Conservation (phyloP, 1,140 invertebrate species). For the Euwallacea fornicatus region DNA sequence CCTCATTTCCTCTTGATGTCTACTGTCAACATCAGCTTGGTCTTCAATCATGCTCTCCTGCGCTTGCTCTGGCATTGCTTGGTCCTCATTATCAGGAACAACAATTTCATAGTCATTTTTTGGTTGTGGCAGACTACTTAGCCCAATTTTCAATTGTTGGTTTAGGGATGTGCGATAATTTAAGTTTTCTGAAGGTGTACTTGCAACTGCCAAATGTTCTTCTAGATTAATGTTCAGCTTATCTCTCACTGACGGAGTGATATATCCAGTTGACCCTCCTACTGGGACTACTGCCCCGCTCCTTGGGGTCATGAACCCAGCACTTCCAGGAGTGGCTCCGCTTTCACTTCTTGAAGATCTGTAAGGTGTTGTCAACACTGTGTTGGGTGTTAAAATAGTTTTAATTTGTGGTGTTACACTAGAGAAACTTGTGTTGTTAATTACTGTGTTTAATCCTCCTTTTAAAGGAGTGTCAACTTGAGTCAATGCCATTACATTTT, state of each 20-base stretch:
- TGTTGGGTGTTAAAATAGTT: constrained; percentile 87
- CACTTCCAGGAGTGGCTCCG: constrained; percentile 55
- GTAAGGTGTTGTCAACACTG: constrained; percentile 91
- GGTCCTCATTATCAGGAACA: constrained; percentile 82
- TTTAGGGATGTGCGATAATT: constrained; percentile 67
- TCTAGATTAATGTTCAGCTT: constrained; percentile 95
- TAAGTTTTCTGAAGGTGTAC: constrained; percentile 65
- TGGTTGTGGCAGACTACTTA: constrained; percentile 83
- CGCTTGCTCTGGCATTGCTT: constrained; percentile 56
- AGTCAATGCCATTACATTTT: constrained; percentile 96
- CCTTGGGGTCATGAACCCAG: constrained; percentile 57
- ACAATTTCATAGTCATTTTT: constrained; percentile 99
- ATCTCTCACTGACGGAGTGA: constrained; percentile 77
- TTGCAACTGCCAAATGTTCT: constrained; percentile 59
- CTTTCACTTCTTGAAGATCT: constrained; percentile 60
- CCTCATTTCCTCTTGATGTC: constrained; percentile 61
- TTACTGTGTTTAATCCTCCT: constrained; percentile 91
- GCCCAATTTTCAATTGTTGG: constrained; percentile 72
- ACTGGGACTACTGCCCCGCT: constrained; percentile 53
- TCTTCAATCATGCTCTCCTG: constrained; percentile 66
- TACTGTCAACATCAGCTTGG: constrained; percentile 87
- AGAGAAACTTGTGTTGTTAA: constrained; percentile 87
- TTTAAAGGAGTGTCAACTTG: constrained; percentile 98
- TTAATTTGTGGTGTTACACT: constrained; percentile 76
- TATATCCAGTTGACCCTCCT: constrained; percentile 37